Evolutionary conservation across 2,888 invertebrate species (phyloP).

Genomic region (Catonia carolina): DNA sequence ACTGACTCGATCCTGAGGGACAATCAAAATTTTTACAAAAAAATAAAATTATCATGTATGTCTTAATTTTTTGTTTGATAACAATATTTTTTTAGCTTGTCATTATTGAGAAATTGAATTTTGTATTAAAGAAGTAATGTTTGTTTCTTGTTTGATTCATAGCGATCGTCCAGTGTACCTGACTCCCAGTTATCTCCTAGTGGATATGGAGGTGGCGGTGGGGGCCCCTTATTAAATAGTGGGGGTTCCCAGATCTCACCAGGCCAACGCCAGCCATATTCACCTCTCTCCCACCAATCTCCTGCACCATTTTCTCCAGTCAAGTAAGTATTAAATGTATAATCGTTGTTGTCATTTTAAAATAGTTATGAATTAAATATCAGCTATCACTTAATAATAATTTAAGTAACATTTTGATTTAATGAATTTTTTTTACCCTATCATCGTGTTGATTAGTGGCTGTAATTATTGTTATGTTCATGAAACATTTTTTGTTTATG

Average conservation of each 20-base stretch:
- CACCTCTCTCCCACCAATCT: constrained; percentile 42
- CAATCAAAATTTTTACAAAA: too few species aligned
- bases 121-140: background rate
- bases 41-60: too few species aligned
- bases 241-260: constrained; percentile 39
- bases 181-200: constrained; percentile 58
- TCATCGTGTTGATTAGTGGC: too few species aligned
- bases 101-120: too few species aligned
- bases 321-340: constrained; percentile 35
- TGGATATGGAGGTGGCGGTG: constrained; percentile 38
- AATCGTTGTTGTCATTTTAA: background rate
- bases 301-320: constrained; percentile 39
- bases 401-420: too few species aligned
- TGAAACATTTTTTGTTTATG: too few species aligned
- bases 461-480: too few species aligned
- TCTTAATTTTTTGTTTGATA: too few species aligned
- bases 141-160: constrained; percentile 24
- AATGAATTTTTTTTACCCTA: too few species aligned
- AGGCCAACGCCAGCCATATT: constrained; percentile 43
- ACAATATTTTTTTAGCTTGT: too few species aligned
- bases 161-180: constrained; percentile 47
- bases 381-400: background rate
- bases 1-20: too few species aligned
- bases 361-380: too few species aligned
- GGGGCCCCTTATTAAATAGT: constrained; percentile 39